phyloP scores from a whole-genome alignment of 2,797 vertebrate genomes.

The Rhabdomys pumilio region DNA sequence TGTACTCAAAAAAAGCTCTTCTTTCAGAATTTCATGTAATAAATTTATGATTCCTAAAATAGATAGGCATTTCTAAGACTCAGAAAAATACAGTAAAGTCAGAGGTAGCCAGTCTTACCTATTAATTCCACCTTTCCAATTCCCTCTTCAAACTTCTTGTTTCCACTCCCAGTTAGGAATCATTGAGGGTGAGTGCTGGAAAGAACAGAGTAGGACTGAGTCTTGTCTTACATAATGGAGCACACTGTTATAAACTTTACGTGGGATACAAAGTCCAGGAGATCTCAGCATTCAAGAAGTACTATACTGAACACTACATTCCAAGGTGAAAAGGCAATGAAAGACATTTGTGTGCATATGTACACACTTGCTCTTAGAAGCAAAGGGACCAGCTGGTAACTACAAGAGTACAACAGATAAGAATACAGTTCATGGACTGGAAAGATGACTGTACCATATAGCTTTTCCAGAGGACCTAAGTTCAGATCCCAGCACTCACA shows the following conservation, averaged over 20 bases:
- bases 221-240: constrained; percentile 65
- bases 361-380: neutral
- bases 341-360: neutral
- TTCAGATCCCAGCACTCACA: too few species aligned
- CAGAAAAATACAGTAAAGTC: constrained; percentile 22
- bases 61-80: constrained; percentile 49
- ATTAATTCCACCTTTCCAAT: constrained; percentile 60
- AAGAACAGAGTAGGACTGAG: constrained; percentile 53
- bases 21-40: constrained; percentile 48
- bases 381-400: neutral
- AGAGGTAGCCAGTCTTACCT: constrained; percentile 66
- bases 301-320: neutral
- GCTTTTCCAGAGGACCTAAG: neutral
- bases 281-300: constrained; percentile 18
- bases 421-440: neutral
- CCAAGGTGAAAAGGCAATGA: neutral
- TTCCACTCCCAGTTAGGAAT: constrained; percentile 55
- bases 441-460: neutral
- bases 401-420: neutral
- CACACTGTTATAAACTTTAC: constrained; percentile 55
- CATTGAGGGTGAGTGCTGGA: constrained; percentile 51
- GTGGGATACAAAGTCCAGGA: constrained; percentile 39
- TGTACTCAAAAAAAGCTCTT: constrained; percentile 60
- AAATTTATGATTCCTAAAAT: constrained; percentile 70
- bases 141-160: constrained; percentile 37